These are phyloP conservation scores for Cervus canadensis DNA, from an alignment of 2,113 vertebrate species.

Conservation along the genomic window DNA sequence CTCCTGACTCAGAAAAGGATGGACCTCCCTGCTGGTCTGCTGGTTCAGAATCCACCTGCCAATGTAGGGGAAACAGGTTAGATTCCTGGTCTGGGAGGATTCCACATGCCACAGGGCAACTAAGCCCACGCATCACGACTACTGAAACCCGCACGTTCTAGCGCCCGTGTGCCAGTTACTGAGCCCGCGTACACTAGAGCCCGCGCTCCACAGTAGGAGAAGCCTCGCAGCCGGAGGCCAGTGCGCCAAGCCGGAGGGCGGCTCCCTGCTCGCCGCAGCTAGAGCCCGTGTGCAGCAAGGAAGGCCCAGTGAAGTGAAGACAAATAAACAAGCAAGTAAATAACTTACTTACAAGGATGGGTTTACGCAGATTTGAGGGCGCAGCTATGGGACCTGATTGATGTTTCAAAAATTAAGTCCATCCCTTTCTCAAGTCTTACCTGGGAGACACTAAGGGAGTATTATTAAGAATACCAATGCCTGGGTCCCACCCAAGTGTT, in stretches of 20 bases:
- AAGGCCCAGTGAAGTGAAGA: neutral
- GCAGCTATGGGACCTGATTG: no score
- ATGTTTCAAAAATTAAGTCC: neutral
- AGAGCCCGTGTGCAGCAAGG: neutral
- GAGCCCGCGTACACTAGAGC: neutral
- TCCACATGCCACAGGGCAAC: neutral
- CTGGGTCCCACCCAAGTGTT: neutral
- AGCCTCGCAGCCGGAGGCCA: neutral
- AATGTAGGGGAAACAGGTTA: neutral
- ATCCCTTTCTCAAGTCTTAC: neutral
- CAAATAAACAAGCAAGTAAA: neutral
- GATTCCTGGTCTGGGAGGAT: neutral
- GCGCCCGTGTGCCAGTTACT: neutral
- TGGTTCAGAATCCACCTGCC: neutral
- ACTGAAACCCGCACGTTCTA: neutral
- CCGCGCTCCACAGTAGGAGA: fast-evolving
- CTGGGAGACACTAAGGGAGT: neutral
- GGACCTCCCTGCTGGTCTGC: neutral
- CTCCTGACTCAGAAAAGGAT: neutral
- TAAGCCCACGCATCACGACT: neutral
- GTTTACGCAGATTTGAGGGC: neutral
- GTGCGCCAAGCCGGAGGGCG: neutral
- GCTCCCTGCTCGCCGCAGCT: neutral
- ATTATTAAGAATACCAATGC: neutral
- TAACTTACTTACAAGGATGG: neutral